phyloP scores from a whole-genome alignment of 1,140 invertebrate genomes.

The Danaus plexippus region DNA sequence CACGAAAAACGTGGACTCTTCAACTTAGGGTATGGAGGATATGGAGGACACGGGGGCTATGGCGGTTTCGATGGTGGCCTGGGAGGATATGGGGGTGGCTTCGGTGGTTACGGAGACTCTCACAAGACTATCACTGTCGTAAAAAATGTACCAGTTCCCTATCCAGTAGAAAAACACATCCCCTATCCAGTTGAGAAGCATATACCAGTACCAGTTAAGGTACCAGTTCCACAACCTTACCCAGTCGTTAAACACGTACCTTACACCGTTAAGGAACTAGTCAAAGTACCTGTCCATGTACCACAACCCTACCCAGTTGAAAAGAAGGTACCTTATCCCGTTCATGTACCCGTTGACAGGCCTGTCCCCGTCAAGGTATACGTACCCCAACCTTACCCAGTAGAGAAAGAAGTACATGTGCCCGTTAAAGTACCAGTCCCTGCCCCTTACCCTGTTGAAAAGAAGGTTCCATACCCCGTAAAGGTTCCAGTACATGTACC shows the following conservation, averaged over 20 bases:
- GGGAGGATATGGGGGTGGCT: conserved; percentile 43
- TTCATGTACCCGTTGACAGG: conserved; percentile 79
- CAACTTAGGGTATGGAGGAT: conserved; percentile 67
- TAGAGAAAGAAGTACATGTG: conserved; percentile 70
- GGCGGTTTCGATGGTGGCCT: conserved; percentile 38
- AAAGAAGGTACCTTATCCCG: conserved; percentile 78
- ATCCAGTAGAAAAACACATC: conserved; percentile 75
- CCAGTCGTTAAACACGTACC: conserved; percentile 79
- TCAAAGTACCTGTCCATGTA: conserved; percentile 78
- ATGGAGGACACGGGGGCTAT: conserved; percentile 34
- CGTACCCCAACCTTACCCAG: conserved; percentile 79
- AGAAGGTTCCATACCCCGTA: conserved; percentile 75
- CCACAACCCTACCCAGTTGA: conserved; percentile 80
- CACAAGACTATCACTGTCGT: conserved; percentile 65
- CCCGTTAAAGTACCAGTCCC: conserved; percentile 74
- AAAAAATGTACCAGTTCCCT: conserved; percentile 77
- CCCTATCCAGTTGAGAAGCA: conserved; percentile 75
- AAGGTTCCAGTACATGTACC: conserved; percentile 77
- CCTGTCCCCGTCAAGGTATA: conserved; percentile 77
- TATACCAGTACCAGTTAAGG: conserved; percentile 64
- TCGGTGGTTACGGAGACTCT: conserved; percentile 57
- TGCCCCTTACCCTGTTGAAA: conserved; percentile 74
- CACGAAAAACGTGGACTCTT: conserved; percentile 80
- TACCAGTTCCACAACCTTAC: conserved; percentile 76
- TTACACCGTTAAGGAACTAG: conserved; percentile 77